phyloP scores from a whole-genome alignment of 2,113 vertebrate genomes.

The Hystrix brachyura region DNA sequence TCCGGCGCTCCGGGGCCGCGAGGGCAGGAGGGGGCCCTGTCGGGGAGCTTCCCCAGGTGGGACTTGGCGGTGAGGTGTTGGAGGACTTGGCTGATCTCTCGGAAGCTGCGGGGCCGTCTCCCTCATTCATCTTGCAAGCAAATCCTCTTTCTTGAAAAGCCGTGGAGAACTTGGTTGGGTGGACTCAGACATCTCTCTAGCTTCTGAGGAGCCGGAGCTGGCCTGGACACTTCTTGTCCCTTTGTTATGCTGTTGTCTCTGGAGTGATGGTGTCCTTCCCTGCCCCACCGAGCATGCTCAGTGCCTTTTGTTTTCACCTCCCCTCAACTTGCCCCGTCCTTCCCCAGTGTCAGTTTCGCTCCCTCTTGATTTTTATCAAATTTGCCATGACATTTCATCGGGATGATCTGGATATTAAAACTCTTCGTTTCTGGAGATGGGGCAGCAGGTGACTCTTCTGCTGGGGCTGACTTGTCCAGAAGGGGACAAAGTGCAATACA shows the following conservation, averaged over 20 bases:
- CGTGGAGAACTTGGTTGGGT: constrained; percentile 69
- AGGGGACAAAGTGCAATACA: constrained; percentile 79
- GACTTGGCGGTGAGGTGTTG: background rate
- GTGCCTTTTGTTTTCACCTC: constrained; percentile 85
- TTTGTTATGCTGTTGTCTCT: constrained; percentile 68
- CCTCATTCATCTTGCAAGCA: constrained; percentile 33
- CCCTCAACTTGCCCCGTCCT: constrained; percentile 36
- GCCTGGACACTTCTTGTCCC: constrained; percentile 73
- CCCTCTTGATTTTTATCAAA: constrained; percentile 81
- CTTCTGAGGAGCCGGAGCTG: constrained; percentile 78
- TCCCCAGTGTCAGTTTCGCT: constrained; percentile 60
- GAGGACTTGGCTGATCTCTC: constrained; percentile 41
- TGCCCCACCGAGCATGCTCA: constrained; percentile 82
- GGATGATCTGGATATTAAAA: constrained; percentile 84
- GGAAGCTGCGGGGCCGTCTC: background rate
- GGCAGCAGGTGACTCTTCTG: constrained; percentile 74
- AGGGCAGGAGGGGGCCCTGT: constrained; percentile 81
- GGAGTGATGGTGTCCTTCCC: constrained; percentile 77
- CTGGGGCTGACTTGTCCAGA: constrained; percentile 67
- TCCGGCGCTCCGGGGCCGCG: constrained; percentile 82
- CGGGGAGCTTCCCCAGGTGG: constrained; percentile 65
- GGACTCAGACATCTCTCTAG: constrained; percentile 69
- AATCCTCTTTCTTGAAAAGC: constrained; percentile 73
- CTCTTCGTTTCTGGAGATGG: constrained; percentile 79
- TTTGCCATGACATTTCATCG: constrained; percentile 90